Evolutionary conservation across 2,113 vertebrate genomes (phyloP).

Genomic region (Trochalopteron elliotii): DNA sequence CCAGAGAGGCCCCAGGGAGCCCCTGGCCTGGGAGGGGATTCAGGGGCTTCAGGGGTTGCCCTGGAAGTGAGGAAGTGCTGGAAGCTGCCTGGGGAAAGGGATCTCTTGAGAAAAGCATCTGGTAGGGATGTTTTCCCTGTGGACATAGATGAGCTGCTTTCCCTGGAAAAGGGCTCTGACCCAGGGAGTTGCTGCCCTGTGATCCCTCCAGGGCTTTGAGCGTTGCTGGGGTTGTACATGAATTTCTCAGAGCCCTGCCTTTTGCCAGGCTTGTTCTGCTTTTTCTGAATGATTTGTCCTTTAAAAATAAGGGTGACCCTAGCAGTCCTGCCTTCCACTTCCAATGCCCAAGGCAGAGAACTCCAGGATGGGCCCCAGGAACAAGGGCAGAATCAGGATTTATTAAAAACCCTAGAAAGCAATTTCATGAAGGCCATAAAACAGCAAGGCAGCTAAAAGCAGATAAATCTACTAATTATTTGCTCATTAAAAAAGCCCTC

Average conservation of each 20-base stretch:
- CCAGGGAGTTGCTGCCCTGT: neutral
- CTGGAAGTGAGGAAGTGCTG: neutral
- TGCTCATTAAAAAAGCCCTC: slow-evolving; percentile 26
- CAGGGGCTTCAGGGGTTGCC: neutral
- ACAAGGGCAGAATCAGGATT: neutral
- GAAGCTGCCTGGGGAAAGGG: neutral
- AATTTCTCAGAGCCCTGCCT: neutral
- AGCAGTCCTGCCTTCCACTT: neutral
- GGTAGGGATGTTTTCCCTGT: neutral
- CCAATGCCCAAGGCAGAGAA: neutral
- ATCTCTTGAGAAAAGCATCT: neutral
- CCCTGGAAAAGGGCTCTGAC: neutral
- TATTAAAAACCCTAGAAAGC: neutral
- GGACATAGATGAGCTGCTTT: neutral
- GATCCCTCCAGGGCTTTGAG: neutral
- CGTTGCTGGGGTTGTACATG: accelerated
- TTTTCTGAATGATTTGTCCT: neutral
- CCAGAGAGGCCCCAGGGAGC: neutral
- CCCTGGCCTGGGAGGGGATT: accelerated
- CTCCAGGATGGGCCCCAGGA: accelerated
- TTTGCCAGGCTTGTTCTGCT: neutral
- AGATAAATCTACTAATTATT: slow-evolving; percentile 49
- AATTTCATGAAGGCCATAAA: neutral
- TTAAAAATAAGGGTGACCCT: neutral
- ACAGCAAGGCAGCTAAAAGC: neutral